Evolutionary conservation across 2,797 vertebrate genomes (phyloP).

Genomic region (Artibeus lituratus): DNA sequence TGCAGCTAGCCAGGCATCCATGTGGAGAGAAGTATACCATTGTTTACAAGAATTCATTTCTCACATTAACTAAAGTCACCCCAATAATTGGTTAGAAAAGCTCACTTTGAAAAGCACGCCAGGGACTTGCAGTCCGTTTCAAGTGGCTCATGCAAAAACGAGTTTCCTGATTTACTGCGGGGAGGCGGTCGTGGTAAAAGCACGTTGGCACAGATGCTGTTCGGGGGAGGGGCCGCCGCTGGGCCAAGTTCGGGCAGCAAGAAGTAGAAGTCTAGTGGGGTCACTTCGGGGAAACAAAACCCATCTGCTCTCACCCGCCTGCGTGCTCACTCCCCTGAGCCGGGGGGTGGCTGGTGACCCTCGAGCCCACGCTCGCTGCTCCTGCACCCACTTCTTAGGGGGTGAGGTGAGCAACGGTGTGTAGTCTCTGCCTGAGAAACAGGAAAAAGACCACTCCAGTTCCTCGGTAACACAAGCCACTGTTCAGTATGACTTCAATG

Average conservation of each 20-base stretch:
- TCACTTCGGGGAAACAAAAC: constrained; percentile 15
- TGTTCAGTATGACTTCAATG: neutral
- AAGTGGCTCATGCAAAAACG: constrained; percentile 71
- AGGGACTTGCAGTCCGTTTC: constrained; percentile 63
- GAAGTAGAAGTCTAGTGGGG: constrained; percentile 22
- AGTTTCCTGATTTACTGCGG: constrained; percentile 71
- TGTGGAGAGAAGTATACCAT: neutral
- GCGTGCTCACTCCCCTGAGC: neutral
- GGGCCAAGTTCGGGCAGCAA: neutral
- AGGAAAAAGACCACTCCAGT: neutral
- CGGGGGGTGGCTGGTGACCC: neutral
- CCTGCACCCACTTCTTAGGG: neutral
- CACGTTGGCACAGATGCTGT: neutral
- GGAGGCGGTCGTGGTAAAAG: constrained; percentile 60
- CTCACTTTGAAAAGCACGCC: constrained; percentile 75
- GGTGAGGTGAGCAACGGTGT: neutral
- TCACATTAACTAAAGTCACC: constrained; percentile 64
- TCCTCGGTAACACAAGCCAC: neutral
- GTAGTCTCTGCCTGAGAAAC: neutral
- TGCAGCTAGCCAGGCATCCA: neutral
- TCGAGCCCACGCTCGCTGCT: no score
- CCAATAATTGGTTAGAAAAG: constrained; percentile 70
- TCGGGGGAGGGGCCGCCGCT: neutral
- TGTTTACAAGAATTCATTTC: constrained; percentile 58
- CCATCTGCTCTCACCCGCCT: neutral